These are phyloP conservation scores for Amniataba percoides DNA, from an alignment of 2,797 vertebrate genomes.

Conservation along the genomic window DNA sequence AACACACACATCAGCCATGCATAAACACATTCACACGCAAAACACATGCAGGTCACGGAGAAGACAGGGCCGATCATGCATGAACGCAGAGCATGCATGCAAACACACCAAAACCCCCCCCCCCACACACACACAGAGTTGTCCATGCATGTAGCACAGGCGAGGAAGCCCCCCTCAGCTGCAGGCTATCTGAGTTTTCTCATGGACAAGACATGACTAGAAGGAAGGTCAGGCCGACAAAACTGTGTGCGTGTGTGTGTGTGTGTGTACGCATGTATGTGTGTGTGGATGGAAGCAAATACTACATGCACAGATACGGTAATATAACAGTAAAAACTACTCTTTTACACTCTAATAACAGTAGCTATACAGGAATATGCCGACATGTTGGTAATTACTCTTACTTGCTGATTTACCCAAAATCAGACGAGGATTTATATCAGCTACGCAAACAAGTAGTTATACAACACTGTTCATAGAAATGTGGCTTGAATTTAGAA, in stretches of 20 bases:
- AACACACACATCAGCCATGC: conserved; percentile 42
- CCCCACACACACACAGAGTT: conserved; percentile 32
- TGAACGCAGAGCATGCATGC: conserved; percentile 43
- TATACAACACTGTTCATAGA: background rate
- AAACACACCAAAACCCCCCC: conserved; percentile 35
- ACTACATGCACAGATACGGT: background rate
- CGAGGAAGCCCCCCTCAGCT: conserved; percentile 49
- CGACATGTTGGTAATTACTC: background rate
- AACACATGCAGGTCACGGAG: conserved; percentile 53
- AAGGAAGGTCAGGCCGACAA: conserved; percentile 43
- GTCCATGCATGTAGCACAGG: conserved; percentile 39
- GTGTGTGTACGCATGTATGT: conserved; percentile 6
- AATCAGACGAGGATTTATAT: background rate
- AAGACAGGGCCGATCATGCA: conserved; percentile 52
- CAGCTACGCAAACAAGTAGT: background rate
- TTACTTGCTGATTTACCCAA: background rate
- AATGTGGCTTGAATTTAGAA: background rate
- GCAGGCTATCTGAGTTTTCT: conserved; percentile 54
- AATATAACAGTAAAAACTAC: background rate
- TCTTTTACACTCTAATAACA: background rate
- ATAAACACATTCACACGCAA: conserved; percentile 52
- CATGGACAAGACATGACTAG: conserved; percentile 49
- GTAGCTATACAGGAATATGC: background rate
- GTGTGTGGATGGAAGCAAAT: conserved; percentile 7
- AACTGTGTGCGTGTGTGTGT: no score